Percentiles rank a stretch among this genome's conserved stretches.
Conservation (phyloP, 2,888 invertebrate species). For the Netelia inedita region DNA sequence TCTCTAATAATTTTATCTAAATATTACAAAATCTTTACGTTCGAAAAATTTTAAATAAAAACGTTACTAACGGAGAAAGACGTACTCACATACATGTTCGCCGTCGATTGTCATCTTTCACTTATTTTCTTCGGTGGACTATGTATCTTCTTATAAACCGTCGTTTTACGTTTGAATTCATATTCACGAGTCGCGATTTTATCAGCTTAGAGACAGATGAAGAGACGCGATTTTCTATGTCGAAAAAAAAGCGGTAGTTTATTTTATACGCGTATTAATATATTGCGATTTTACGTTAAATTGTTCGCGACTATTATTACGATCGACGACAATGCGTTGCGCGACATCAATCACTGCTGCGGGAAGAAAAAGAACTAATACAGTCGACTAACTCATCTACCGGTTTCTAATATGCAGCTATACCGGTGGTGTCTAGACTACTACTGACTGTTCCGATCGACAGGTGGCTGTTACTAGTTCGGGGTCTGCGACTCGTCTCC, state of each 20-base stretch:
- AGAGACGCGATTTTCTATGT: not conserved
- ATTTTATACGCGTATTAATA: too few relatives aligned
- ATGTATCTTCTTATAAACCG: not conserved
- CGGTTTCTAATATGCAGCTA: constrained; percentile 28
- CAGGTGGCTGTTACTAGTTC: constrained; percentile 74
- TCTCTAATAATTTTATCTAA: not conserved
- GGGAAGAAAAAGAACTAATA: constrained; percentile 14
- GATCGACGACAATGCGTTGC: not conserved
- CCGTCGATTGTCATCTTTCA: not conserved
- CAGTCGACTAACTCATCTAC: constrained; percentile 55
- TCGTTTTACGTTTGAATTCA: constrained; percentile 5
- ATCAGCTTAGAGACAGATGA: not conserved
- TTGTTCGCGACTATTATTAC: not conserved
- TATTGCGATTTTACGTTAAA: not conserved
- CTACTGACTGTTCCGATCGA: constrained; percentile 69
- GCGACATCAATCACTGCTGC: constrained; percentile 2
- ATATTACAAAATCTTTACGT: not conserved
- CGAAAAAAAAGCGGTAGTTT: not conserved
- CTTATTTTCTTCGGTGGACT: constrained; percentile 19
- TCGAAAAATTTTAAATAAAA: not conserved
- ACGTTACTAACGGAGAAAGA: not conserved
- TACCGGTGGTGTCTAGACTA: constrained; percentile 67
- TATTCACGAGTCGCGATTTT: constrained; percentile 13
- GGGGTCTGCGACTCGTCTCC: constrained; percentile 54
- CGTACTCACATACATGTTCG: constrained; percentile 47